Evolutionary conservation across 2,888 invertebrate species (phyloP), one percentile per base, ranked within the genome.

Genomic region (Hirtodrosophila alboralis): DNA sequence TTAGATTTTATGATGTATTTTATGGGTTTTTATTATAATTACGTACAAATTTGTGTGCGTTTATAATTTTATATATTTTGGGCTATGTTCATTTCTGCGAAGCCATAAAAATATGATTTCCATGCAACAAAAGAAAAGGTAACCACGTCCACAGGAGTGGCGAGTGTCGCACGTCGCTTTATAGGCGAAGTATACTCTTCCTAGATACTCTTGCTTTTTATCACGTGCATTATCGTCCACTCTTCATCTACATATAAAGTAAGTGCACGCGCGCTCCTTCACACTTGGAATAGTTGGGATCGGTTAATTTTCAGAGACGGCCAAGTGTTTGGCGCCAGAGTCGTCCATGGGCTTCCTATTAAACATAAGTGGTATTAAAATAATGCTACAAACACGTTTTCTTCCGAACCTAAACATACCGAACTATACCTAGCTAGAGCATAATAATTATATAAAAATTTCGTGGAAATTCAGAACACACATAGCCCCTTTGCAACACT

Each of bases 1-100:
- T 44, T 40, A 28, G 38, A 54, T 71, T 85, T 83, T 69, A 84
- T 69, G 81, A 76, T 53, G 60, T 51, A 65, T 74, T 83, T 84
- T 87, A 85, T 84, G 57, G 60, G 61, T 66, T 85, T 84, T 80
- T 87, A 84, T 84, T 87, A 64, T 85, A 87, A 83, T 83, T 87
- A 87, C 65, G 45, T 65, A 85, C 80, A 85, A 83, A 86, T 78
- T 73, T 79, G 62, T 66, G 73, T 70, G 84, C 60, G 61, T 59
- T 65, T 61, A 58, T 77, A 7, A 23, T 65, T 59, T 51, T 66
- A 41, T 49, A 36, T 18, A 18, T 44, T 30, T 28, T 5, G 44
- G 44, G 27, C n/a, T 48, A 13, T 47, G 27, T 41, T 43, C 60
- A 52, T 63, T 85, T 86, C 86, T 59, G 72, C 75, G 86, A 81